Base-by-base conservation (phyloP, 2,888 invertebrate species). In the Agrochola circellaris region DNA sequence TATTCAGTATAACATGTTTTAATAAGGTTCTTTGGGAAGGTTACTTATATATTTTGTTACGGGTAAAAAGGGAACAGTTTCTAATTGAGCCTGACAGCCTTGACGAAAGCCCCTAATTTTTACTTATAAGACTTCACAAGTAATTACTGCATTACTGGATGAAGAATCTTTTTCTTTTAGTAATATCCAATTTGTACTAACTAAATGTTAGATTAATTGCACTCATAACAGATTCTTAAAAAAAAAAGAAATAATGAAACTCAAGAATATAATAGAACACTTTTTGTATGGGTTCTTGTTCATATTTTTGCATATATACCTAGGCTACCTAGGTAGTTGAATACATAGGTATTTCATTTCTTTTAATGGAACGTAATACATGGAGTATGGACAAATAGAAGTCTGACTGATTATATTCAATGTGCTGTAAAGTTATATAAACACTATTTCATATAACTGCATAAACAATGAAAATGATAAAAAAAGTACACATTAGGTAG, bases 111-210 rank as follows among this genome's bases (percentile, higher is more conserved):
- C 45, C 34, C 38, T 11, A 74, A 62, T 23, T 30, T 75, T 30
- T 54, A n/a, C 54, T 64, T 48, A 64, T 82, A 56, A 56, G 54
- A 38, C 74, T 81, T 62, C 75, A 56, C 54, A 38, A 38, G 54
- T 61, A 51, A 20, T 48, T 58, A 54, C 15, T 61, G 13, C n/a
- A 65, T 45, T 26, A 58, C 30, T 51, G n/a, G 9, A 9, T 15
- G 17, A 51, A 30, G 7, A n/a, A 9, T 7, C 1, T 34, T 34
- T 70, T 26, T 23, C 11, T 13, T 2, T 45, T 6, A 15, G 20
- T 48, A 15, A 15, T 73, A 48, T 48, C 6, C 15, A 48, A 38
- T 26, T 6, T 15, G 26, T 26, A 9, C 23, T 23, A 17, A 9
- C 11, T 30, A 54, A 54, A 42, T 51, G 15, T 62, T 26, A 7